Conservation (phyloP, 2,888 invertebrate genomes). For the Carcina quercana region DNA sequence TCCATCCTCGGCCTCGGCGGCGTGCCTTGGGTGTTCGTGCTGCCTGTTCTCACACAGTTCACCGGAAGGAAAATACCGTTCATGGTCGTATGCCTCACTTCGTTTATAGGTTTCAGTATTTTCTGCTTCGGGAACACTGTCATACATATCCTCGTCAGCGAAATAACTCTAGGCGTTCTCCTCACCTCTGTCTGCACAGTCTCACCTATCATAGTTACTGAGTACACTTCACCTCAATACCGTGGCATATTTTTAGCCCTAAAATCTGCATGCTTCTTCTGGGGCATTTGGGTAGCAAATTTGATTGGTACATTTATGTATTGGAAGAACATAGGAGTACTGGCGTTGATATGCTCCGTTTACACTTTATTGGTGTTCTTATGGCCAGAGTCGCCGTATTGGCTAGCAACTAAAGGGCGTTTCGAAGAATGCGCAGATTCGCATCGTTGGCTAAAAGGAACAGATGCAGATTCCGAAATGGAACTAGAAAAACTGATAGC, state of each 20-base stretch:
- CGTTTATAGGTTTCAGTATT: slow-evolving; percentile 8
- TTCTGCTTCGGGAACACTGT: slow-evolving; percentile 16
- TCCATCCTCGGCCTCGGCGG: slow-evolving; percentile 14
- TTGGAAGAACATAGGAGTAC: slow-evolving; percentile 15
- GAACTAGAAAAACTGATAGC: slow-evolving; percentile 17
- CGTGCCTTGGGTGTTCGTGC: slow-evolving; percentile 13
- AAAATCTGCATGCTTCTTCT: slow-evolving; percentile 15
- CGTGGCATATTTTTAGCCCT: slow-evolving; percentile 17
- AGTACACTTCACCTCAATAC: slow-evolving; percentile 18
- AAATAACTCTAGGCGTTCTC: slow-evolving; percentile 12
- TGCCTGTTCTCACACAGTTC: slow-evolving; percentile 12
- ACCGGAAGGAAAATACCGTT: slow-evolving; percentile 17
- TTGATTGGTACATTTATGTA: slow-evolving; percentile 17
- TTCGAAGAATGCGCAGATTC: slow-evolving; percentile 18
- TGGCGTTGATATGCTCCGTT: slow-evolving; percentile 12
- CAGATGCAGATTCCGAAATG: slow-evolving; percentile 12
- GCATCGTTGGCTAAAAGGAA: slow-evolving; percentile 16
- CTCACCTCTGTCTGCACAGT: slow-evolving; percentile 8
- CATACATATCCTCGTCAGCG: slow-evolving; percentile 15
- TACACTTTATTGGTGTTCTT: slow-evolving; percentile 13
- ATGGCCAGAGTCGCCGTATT: slow-evolving; percentile 23
- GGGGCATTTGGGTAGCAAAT: slow-evolving; percentile 19
- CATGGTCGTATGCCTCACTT: slow-evolving; percentile 8
- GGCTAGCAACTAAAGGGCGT: slow-evolving; percentile 18
- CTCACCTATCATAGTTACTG: slow-evolving; percentile 14